Percentiles rank a stretch among this genome's conserved stretches.
phyloP scores from a whole-genome alignment of 2,888 invertebrate genomes.

The Metacarcinus magister region DNA sequence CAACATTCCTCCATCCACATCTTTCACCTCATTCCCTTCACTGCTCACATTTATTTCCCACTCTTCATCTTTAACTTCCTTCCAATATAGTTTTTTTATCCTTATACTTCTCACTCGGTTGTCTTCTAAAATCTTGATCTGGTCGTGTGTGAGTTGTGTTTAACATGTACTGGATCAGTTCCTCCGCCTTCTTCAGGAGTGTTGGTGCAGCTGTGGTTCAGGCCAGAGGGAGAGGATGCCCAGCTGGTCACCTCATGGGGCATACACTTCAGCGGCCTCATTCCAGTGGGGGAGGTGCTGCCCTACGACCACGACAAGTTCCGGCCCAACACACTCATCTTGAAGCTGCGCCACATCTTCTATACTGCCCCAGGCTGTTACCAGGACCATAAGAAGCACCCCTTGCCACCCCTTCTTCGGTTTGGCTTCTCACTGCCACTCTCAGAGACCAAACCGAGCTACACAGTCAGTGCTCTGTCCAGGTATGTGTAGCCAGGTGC shows the following conservation, averaged over 20 bases:
- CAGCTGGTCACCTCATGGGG: slow-evolving; percentile 73
- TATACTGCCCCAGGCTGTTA: slow-evolving; percentile 70
- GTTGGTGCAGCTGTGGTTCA: slow-evolving; percentile 74
- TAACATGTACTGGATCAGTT: not conserved
- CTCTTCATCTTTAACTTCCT: no score
- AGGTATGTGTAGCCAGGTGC: slow-evolving; percentile 58
- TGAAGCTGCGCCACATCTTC: slow-evolving; percentile 72
- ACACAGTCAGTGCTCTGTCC: slow-evolving; percentile 76
- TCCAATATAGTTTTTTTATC: no score
- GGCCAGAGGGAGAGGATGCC: slow-evolving; percentile 60
- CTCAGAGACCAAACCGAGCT: slow-evolving; percentile 76
- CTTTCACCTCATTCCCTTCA: no score
- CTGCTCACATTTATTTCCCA: no score
- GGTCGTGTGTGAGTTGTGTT: not conserved
- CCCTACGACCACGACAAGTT: slow-evolving; percentile 64
- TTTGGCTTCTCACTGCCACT: slow-evolving; percentile 70
- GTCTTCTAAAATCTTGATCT: no score
- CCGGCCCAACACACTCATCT: slow-evolving; percentile 73
- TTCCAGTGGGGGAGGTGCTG: slow-evolving; percentile 69
- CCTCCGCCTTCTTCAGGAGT: slow-evolving; percentile 51
- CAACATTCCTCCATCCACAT: no score
- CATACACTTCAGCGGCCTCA: slow-evolving; percentile 77
- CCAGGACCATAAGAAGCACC: not conserved
- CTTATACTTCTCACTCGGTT: no score
- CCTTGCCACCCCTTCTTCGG: slow-evolving; percentile 56